A percentile compares a stretch with the other conserved stretches of the same genome.
These are phyloP conservation scores for Pheosia tremula DNA, from an alignment of 2,888 invertebrate species.

Conservation along the genomic window DNA sequence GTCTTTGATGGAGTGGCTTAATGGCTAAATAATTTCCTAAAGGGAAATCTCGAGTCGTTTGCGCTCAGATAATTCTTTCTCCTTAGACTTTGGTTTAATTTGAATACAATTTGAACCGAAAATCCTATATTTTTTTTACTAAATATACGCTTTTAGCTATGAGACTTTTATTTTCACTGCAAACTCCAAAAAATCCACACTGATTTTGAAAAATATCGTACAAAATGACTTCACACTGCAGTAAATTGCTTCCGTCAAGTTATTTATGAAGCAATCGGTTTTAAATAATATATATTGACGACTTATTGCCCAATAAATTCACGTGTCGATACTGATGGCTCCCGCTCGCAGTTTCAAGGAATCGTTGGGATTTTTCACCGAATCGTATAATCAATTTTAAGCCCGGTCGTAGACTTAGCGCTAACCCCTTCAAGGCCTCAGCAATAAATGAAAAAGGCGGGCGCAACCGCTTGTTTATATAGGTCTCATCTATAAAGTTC, in stretches of 20 bases:
- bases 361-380: conserved; percentile 58
- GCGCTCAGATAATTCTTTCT: not conserved
- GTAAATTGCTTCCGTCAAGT: not conserved
- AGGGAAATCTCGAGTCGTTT: not conserved
- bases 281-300: conserved; percentile 3
- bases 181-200: too few relatives aligned
- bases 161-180: too few relatives aligned
- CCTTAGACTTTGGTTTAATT: too few relatives aligned
- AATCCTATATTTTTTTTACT: too few relatives aligned
- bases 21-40: conserved; percentile 4
- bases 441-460: conserved; percentile 14
- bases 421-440: not conserved
- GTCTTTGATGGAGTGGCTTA: conserved; percentile 8
- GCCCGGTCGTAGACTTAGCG: conserved; percentile 22
- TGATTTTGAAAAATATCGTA: not conserved
- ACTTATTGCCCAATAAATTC: conserved; percentile 54
- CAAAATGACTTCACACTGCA: not conserved
- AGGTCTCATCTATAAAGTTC: conserved; percentile 1
- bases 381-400: conserved; percentile 59
- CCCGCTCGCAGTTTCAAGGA: conserved; percentile 39
- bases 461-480: conserved; percentile 22
- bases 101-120: too few relatives aligned
- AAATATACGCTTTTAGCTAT: too few relatives aligned
- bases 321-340: conserved; percentile 47
- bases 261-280: not conserved